Conservation (phyloP, 2,113 vertebrate species). For the Willisornis vidua region DNA sequence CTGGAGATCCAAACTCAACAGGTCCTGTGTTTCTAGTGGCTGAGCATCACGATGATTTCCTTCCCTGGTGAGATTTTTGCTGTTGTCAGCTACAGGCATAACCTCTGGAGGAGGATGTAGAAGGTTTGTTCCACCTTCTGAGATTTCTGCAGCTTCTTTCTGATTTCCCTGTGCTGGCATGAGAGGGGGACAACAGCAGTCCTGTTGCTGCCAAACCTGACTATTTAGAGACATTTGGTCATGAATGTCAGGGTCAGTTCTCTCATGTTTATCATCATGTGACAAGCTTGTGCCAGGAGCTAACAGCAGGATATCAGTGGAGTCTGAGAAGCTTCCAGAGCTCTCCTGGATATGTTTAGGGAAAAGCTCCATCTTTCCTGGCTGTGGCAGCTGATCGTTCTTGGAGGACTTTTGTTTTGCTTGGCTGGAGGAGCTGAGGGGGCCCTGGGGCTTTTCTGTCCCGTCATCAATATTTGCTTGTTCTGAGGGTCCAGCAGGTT, state of each 20-base stretch:
- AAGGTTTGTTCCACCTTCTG: background rate
- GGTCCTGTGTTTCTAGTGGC: background rate
- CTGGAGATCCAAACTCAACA: background rate
- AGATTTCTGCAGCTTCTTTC: background rate
- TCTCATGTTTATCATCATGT: rapidly evolving
- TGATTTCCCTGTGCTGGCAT: background rate
- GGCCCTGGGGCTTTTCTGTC: background rate
- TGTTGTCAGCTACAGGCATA: background rate
- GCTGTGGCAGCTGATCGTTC: background rate
- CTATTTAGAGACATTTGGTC: background rate
- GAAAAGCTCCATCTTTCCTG: background rate
- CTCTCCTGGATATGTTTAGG: background rate
- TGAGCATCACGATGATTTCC: background rate
- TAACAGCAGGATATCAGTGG: background rate
- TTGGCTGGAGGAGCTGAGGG: background rate
- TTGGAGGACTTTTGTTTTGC: background rate
- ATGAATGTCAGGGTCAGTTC: background rate
- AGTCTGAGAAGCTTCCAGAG: background rate
- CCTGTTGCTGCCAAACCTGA: background rate
- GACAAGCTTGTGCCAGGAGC: background rate
- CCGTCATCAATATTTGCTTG: background rate
- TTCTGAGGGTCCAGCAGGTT: background rate
- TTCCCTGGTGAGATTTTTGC: background rate
- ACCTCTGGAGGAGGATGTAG: background rate
- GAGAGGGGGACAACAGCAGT: background rate